Conservation (phyloP, 2,797 vertebrate genomes). For the Rhabdomys pumilio region DNA sequence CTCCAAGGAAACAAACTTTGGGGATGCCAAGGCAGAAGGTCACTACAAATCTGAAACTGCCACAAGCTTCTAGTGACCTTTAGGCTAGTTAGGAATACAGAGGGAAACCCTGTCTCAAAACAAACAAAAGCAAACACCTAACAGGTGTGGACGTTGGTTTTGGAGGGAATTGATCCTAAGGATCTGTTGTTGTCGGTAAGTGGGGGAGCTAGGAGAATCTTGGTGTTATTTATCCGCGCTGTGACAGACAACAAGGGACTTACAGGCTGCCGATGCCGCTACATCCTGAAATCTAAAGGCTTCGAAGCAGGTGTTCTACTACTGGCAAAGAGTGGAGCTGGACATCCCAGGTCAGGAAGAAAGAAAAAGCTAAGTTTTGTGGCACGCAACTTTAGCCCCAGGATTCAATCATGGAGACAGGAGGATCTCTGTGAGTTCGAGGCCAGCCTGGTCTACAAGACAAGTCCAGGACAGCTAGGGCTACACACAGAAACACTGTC, state of each 20-base stretch:
- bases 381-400: not conserved
- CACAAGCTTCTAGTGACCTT: not conserved
- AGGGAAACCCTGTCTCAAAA: not conserved
- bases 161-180: too few relatives aligned
- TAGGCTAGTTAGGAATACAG: not conserved
- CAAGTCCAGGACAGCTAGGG: not conserved
- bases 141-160: not conserved
- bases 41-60: not conserved
- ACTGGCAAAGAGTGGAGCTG: not conserved
- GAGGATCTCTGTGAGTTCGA: not conserved
- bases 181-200: not conserved
- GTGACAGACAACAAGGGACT: not conserved
- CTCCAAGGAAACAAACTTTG: not conserved
- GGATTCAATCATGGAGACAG: not conserved
- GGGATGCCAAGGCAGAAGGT: not conserved
- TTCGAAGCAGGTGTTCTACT: not conserved
- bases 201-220: not conserved
- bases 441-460: not conserved
- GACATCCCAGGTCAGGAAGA: not conserved
- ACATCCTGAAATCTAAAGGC: not conserved
- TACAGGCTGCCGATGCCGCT: too few relatives aligned
- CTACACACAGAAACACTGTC: not conserved
- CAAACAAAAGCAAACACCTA: not conserved
- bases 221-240: not conserved
- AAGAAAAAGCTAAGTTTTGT: not conserved